phyloP scores from a whole-genome alignment of 2,888 invertebrate genomes.

The Habrosyne pyritoides region DNA sequence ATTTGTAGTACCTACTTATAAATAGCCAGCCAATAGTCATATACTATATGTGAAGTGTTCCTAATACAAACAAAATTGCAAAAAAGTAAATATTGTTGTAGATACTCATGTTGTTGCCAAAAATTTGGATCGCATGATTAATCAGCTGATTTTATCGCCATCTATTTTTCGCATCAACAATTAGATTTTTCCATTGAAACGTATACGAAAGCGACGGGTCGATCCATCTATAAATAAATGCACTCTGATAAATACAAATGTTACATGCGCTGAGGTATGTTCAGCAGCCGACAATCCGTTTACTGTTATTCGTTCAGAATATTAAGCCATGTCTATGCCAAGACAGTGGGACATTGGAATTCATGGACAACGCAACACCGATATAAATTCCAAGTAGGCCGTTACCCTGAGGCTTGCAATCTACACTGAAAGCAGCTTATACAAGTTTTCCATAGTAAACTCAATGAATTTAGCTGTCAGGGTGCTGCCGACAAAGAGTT shows the following conservation, averaged over 20 bases:
- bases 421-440: constrained; percentile 19
- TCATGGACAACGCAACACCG: constrained; percentile 22
- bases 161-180: constrained; percentile 4
- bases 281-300: constrained; percentile 2
- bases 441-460: constrained; percentile 26
- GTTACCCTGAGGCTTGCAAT: constrained; percentile 36
- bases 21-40: no score
- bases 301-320: constrained; percentile 9
- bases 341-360: constrained; percentile 18
- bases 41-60: no score
- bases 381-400: constrained; percentile 41
- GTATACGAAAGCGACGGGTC: neutral
- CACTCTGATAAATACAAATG: neutral
- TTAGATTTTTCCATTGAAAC: constrained; percentile 5
- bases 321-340: constrained; percentile 8
- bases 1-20: no score
- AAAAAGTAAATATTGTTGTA: neutral
- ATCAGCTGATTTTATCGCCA: neutral
- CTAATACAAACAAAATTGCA: neutral
- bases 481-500: constrained; percentile 51
- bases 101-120: neutral
- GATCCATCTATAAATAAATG: neutral
- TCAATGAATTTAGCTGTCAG: constrained; percentile 58
- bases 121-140: neutral
- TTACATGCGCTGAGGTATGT: neutral